phyloP scores from a whole-genome alignment of 2,113 vertebrate genomes.

The Myocastor coypus region DNA sequence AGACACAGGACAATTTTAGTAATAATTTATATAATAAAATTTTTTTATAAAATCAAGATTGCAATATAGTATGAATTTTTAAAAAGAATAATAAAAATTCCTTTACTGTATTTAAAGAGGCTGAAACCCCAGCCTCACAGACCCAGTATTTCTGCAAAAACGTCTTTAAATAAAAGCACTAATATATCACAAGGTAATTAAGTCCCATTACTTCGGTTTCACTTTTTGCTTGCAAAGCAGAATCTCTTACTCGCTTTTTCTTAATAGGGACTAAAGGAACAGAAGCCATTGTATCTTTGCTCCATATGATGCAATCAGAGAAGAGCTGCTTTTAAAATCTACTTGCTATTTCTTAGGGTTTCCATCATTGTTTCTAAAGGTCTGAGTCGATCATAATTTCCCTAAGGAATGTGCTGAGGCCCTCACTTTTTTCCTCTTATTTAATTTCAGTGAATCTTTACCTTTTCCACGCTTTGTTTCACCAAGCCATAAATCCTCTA shows the following conservation, averaged over 20 bases:
- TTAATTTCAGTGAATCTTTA: constrained; percentile 57
- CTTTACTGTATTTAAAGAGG: constrained; percentile 18
- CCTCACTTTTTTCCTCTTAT: constrained; percentile 46
- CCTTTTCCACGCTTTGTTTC: constrained; percentile 49
- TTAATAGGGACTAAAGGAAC: constrained; percentile 7
- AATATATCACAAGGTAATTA: constrained; percentile 71
- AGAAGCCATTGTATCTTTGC: background rate
- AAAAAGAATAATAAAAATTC: background rate
- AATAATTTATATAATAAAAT: constrained; percentile 55
- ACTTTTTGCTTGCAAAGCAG: constrained; percentile 61
- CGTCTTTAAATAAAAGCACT: constrained; percentile 55
- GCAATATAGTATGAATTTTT: background rate
- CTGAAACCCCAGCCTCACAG: background rate
- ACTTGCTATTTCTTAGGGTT: constrained; percentile 37
- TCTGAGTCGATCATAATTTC: constrained; percentile 48
- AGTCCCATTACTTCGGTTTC: constrained; percentile 61
- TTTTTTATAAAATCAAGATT: constrained; percentile 51
- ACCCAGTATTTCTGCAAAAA: constrained; percentile 41
- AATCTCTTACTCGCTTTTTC: constrained; percentile 22
- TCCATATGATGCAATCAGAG: constrained; percentile 59
- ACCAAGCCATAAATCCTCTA: constrained; percentile 59
- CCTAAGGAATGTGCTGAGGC: constrained; percentile 23
- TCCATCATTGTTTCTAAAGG: constrained; percentile 49
- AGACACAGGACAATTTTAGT: background rate
- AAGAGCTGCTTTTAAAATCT: constrained; percentile 68